These are phyloP conservation scores for Gortyna flavago DNA, from an alignment of 2,888 invertebrate genomes.

Conservation along the genomic window DNA sequence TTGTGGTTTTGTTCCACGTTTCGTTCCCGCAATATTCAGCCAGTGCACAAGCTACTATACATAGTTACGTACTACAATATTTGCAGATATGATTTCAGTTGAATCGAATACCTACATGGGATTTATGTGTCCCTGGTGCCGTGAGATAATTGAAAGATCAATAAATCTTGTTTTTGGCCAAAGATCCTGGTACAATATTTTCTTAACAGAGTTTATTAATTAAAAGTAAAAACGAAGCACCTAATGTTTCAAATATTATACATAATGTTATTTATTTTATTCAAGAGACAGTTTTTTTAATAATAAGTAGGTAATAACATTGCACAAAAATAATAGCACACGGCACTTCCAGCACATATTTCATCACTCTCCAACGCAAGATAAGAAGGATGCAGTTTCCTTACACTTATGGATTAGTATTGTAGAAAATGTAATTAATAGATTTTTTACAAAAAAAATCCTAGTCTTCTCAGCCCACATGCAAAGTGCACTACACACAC, in stretches of 20 bases:
- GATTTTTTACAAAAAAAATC: not conserved
- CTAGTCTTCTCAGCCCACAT: not conserved
- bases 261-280: not conserved
- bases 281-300: not conserved
- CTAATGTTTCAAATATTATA: not conserved
- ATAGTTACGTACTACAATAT: not conserved
- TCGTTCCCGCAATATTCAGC: not conserved
- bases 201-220: too few species aligned
- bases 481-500: not conserved
- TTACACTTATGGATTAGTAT: not conserved
- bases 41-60: not conserved
- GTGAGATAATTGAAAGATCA: constrained; percentile 26
- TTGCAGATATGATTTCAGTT: constrained; percentile 2
- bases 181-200: not conserved
- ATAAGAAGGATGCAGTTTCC: not conserved
- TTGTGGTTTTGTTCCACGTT: not conserved
- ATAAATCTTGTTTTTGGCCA: constrained; percentile 16
- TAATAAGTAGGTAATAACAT: not conserved
- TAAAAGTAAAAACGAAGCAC: not conserved
- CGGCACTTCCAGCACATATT: not conserved
- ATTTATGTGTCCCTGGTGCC: constrained; percentile 38
- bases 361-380: not conserved
- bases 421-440: not conserved
- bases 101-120: constrained; percentile 7
- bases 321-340: not conserved